Conservation (phyloP, 2,113 vertebrate species). For the Xiphophorus maculatus region DNA sequence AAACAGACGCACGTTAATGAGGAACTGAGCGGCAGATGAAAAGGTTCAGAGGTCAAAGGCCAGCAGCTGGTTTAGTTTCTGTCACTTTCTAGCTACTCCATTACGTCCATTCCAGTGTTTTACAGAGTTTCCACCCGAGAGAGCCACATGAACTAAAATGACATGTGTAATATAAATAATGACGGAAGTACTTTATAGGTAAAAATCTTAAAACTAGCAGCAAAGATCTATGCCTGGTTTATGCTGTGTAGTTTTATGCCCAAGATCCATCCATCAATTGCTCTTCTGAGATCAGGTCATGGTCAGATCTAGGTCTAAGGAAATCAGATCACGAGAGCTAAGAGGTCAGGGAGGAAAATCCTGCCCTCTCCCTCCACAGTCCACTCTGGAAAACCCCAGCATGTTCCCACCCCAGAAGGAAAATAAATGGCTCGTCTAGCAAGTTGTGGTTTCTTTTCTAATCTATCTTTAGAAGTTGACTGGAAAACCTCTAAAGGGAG, state of each 20-base stretch:
- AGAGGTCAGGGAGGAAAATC: no score
- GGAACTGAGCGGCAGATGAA: slow-evolving; percentile 5
- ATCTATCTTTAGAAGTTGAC: no score
- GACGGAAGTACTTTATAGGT: neutral
- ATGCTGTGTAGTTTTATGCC: neutral
- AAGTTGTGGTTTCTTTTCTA: neutral
- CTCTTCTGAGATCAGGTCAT: no score
- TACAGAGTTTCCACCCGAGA: neutral
- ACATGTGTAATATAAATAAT: neutral
- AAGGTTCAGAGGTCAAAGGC: slow-evolving; percentile 26
- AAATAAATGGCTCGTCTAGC: neutral
- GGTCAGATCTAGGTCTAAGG: no score
- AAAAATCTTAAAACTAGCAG: neutral
- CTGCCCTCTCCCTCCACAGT: no score
- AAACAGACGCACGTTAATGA: slow-evolving; percentile 22
- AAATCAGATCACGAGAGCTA: no score
- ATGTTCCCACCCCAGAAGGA: neutral
- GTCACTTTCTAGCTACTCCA: slow-evolving; percentile 3
- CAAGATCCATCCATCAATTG: neutral
- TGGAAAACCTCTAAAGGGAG: no score
- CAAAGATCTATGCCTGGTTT: slow-evolving; percentile 9
- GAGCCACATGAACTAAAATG: neutral
- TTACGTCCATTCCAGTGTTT: neutral
- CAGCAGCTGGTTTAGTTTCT: slow-evolving; percentile 25
- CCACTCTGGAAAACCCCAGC: neutral